Evolutionary conservation across 2,113 vertebrate genomes (phyloP), one percentile per base, ranked within the genome.

Genomic region (Rallus limicola): DNA sequence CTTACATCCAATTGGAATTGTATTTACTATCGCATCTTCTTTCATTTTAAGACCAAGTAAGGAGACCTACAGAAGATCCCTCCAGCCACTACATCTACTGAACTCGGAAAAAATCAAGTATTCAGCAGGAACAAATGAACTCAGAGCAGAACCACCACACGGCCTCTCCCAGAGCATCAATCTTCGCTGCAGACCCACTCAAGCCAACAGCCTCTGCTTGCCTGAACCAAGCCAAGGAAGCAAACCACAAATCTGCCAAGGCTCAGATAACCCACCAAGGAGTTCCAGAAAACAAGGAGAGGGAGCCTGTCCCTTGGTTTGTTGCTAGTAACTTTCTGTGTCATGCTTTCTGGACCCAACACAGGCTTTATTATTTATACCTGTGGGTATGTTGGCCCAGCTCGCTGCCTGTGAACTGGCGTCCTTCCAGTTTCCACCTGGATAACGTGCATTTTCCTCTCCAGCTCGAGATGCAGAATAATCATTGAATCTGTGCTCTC

Each of bases 381-480:
- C 81, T 24, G 46, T 38, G 70, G 25, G 53, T 44, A 19, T 44
- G 71, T 52, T 18, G 65, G 89, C 69, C 52, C 68, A 75, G 63
- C 50, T 91, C 72, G 70, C 53, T 2, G 1, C 53, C 65, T 56
- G 53, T 0, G 0, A 68, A 38, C 29, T 5, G 0, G 8, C 3
- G 0, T 71, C 71, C 77, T 68, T 44, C 69, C 71, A 56, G 7
- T 42, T 80, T 26, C 55, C 36, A 53, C 50, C 82, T 34, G 80
- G 88, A 21, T 71, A 56, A 38, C 0, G 26, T 82, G 8, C 86
- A 25, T 80, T 58, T 52, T 24, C 31, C 67, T 6, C 44, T 52
- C 53, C 1, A 0, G 0, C 65, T 46, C 13, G 1, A 31, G 55
- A 28, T 1, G 16, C 4, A 5, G 67, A 7, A 38, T 34, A 82